Evolutionary conservation across 30 jellyfish, hydroid and myxozoan genomes (phyloP), one percentile per base, ranked within the genome.

Genomic region (Turritopsis dohrnii): DNA sequence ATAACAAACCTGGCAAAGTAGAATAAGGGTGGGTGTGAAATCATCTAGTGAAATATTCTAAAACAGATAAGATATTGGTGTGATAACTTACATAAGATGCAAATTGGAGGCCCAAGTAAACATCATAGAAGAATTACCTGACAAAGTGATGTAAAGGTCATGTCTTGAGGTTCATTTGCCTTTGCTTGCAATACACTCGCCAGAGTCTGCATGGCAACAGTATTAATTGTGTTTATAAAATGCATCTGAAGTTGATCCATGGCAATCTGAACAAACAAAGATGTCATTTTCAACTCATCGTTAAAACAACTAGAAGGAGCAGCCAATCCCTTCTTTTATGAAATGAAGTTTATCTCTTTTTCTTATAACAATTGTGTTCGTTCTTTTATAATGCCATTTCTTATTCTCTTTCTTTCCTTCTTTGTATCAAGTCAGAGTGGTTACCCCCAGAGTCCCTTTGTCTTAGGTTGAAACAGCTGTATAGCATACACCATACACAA

Each of bases 181-280:
- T n/a, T 66, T 0, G 41, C 72, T 24, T 28, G 73, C 5, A 77
- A 52, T 13, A 77, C 53, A 28, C 53, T 30, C 19, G 71, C 28
- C 19, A 77, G 74, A 13, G 85, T 77, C 28, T 60, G 41, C 53
- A 29, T 66, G 22, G 99, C 99, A 41, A 85, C 92, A 41, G 81
- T 89, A 84, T 94, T 94, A 52, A 94, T 90, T 7, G 99, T 88
- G 71, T 87, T 94, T 54, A 94, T 86, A 83, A 89, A 94, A 83
- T 94, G 99, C 99, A 94, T 94, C 72, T 94, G 99, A 28, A 94
- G 84, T 66, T 94, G 99, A 81, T 94, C 99, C 97, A 94, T 94
- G n/a, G 99, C 96, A 69, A 90, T 94, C 99, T 94, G 28, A 18
- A 86, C 75, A 72, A 21, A 79, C 18, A 23, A 22, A 29, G 19